phyloP scores from a whole-genome alignment of 2,888 invertebrate genomes.

The Clusia tigrina region DNA sequence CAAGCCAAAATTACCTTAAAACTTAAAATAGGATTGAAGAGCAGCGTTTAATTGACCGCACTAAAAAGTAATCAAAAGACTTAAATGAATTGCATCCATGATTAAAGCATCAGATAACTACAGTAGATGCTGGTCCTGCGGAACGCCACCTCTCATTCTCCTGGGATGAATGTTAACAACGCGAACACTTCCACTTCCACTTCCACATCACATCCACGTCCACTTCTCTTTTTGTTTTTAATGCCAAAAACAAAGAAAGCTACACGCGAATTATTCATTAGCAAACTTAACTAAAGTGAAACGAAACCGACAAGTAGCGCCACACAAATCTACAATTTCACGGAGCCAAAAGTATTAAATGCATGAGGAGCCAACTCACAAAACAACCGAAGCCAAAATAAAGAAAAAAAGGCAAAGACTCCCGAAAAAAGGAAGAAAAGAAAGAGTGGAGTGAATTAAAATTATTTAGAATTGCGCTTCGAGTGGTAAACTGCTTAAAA shows the following conservation, averaged over 20 bases:
- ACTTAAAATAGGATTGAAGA: no score
- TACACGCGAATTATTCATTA: slow-evolving; percentile 36
- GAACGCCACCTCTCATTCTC: no score
- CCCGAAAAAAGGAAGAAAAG: neutral
- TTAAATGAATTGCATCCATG: no score
- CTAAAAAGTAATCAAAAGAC: no score
- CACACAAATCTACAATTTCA: neutral
- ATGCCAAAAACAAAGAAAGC: slow-evolving; percentile 18
- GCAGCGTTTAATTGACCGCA: no score
- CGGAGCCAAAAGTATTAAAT: no score
- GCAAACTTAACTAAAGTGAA: slow-evolving; percentile 17
- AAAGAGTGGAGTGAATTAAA: neutral
- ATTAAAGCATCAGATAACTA: no score
- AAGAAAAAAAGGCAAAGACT: neutral
- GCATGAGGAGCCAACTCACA: neutral
- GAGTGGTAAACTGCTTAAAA: slow-evolving; percentile 1
- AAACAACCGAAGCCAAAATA: neutral
- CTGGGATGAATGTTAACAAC: no score
- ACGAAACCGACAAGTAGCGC: slow-evolving; percentile 9
- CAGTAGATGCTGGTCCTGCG: no score
- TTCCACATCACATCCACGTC: neutral
- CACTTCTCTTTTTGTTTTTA: neutral
- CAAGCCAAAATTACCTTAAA: no score
- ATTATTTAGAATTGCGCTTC: neutral
- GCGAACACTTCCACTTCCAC: neutral